Conservation (phyloP, 2,113 vertebrate genomes). For the Empidonax alnorum region DNA sequence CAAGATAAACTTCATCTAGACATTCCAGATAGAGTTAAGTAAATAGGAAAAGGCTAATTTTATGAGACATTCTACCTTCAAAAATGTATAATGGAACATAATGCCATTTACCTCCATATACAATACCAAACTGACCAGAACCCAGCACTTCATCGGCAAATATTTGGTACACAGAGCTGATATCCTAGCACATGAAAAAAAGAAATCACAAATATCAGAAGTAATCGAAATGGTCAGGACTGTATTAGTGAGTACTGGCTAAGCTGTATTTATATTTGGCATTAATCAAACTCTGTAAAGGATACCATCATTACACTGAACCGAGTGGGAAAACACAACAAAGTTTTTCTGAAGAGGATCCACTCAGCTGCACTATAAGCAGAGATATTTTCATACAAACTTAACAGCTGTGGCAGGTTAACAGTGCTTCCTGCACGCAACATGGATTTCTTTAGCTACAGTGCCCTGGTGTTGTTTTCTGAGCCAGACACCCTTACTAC, state of each 20-base stretch:
- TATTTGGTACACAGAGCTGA: slow-evolving; percentile 97
- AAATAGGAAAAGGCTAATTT: background rate
- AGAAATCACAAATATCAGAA: background rate
- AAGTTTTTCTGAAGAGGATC: background rate
- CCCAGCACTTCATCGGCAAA: slow-evolving; percentile 98
- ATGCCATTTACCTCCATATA: slow-evolving; percentile 89
- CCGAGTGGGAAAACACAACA: background rate
- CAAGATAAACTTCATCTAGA: background rate
- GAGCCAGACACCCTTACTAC: background rate
- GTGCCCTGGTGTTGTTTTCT: background rate
- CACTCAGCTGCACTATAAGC: background rate
- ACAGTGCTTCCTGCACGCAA: background rate
- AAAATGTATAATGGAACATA: background rate
- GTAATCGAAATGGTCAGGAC: background rate
- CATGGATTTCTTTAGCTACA: background rate
- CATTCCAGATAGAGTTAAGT: background rate
- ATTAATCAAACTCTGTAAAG: background rate
- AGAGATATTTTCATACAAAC: background rate
- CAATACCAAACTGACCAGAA: slow-evolving; percentile 97
- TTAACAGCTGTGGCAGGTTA: background rate
- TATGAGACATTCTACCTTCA: background rate
- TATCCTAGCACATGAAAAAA: slow-evolving; percentile 81
- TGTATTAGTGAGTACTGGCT: background rate
- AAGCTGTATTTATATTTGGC: background rate
- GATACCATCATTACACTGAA: background rate